phyloP scores from a whole-genome alignment of 2,113 vertebrate species.

The Odocoileus virginianus region DNA sequence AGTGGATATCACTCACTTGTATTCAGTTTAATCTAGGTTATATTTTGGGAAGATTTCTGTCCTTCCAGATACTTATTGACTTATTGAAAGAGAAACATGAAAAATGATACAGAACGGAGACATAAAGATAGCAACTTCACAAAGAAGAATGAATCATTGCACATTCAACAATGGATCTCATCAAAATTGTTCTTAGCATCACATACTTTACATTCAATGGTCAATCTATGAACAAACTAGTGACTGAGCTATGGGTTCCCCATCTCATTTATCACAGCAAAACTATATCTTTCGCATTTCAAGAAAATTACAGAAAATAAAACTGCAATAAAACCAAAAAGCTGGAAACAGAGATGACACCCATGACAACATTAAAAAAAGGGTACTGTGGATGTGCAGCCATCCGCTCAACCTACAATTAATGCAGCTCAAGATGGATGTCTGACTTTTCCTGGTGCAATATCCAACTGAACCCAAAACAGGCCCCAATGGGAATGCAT shows the following conservation, averaged over 20 bases:
- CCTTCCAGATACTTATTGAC: slow-evolving; percentile 71
- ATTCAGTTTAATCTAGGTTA: slow-evolving; percentile 61
- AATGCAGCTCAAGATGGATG: slow-evolving; percentile 69
- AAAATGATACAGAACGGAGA: slow-evolving; percentile 69
- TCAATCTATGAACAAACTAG: slow-evolving; percentile 80
- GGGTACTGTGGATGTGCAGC: slow-evolving; percentile 43
- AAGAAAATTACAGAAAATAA: slow-evolving; percentile 82
- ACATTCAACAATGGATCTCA: slow-evolving; percentile 78
- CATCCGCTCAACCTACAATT: slow-evolving; percentile 76
- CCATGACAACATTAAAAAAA: slow-evolving; percentile 78
- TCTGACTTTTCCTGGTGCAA: slow-evolving; percentile 38
- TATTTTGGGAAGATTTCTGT: slow-evolving; percentile 70
- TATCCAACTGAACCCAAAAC: background rate
- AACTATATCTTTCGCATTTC: slow-evolving; percentile 70
- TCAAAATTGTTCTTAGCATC: slow-evolving; percentile 75
- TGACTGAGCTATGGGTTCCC: slow-evolving; percentile 77
- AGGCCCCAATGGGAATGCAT: background rate
- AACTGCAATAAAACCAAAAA: slow-evolving; percentile 82
- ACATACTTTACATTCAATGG: slow-evolving; percentile 79
- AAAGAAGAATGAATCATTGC: slow-evolving; percentile 76
- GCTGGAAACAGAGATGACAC: slow-evolving; percentile 78
- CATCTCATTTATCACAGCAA: slow-evolving; percentile 76
- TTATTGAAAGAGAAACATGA: slow-evolving; percentile 76
- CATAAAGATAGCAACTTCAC: slow-evolving; percentile 70
- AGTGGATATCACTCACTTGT: background rate